These are phyloP conservation scores for Alces alces DNA, from an alignment of 2,113 vertebrate species.

Conservation along the genomic window DNA sequence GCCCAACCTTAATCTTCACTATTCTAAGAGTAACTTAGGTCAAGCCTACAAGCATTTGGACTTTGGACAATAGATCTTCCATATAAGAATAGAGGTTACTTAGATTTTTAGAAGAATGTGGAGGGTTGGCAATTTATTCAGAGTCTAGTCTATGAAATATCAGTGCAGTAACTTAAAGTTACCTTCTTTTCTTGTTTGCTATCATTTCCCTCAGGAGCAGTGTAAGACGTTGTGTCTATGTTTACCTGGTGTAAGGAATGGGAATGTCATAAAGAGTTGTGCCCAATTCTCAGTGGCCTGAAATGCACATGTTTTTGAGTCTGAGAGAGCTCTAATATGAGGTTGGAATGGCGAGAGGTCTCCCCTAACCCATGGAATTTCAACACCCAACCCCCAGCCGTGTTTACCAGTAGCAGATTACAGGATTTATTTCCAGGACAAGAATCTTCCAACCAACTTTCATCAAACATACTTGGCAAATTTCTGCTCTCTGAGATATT, in stretches of 20 bases:
- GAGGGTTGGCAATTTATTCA: not conserved
- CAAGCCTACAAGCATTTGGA: not conserved
- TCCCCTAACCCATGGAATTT: not conserved
- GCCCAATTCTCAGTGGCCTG: not conserved
- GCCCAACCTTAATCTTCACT: not conserved
- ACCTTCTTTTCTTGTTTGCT: not conserved
- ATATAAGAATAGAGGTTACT: not conserved
- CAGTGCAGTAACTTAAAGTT: not conserved
- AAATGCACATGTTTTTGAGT: not conserved
- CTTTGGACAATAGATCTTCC: not conserved
- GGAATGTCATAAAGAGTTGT: not conserved
- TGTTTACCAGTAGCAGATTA: not conserved
- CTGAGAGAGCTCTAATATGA: not conserved
- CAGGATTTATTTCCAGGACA: not conserved
- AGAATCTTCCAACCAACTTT: not conserved
- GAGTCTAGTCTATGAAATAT: not conserved
- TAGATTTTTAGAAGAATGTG: not conserved
- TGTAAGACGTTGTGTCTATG: not conserved
- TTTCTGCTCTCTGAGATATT: not conserved
- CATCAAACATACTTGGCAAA: not conserved
- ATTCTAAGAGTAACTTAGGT: not conserved
- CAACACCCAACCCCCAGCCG: not conserved
- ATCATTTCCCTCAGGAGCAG: not conserved
- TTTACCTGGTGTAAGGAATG: not conserved
- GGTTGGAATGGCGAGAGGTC: not conserved